Conservation (phyloP, 1,140 invertebrate species). For the Carposina sasakii region DNA sequence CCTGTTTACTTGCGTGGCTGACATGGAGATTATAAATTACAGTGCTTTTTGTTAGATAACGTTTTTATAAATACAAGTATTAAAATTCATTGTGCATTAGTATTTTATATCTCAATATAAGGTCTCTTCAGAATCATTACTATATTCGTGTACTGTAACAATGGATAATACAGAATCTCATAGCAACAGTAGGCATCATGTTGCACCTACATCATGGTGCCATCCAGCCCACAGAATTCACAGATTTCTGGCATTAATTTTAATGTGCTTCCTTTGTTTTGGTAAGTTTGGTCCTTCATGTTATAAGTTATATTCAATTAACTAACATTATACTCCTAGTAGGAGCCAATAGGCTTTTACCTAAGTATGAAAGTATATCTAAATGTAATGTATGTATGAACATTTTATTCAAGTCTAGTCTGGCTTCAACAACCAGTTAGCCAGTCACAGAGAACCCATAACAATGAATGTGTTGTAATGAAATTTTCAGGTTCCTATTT, state of each 20-base stretch:
- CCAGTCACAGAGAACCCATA: no score
- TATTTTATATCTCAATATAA: no score
- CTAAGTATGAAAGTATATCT: neutral
- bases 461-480: no score
- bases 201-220: constrained; percentile 45
- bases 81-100: no score
- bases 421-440: no score
- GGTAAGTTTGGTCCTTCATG: constrained; percentile 47
- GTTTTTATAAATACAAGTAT: no score
- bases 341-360: neutral
- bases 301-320: constrained; percentile 7
- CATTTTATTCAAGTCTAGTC: no score
- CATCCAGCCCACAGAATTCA: constrained; percentile 53
- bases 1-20: no score
- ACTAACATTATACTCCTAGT: neutral
- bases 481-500: constrained; percentile 91
- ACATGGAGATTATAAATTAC: no score
- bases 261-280: constrained; percentile 68
- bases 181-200: constrained; percentile 19
- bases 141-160: constrained; percentile 11
- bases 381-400: neutral
- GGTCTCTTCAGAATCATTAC: no score
- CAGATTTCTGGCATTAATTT: constrained; percentile 50
- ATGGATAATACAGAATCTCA: constrained; percentile 43
- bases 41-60: no score